phyloP scores from a whole-genome alignment of 2,888 invertebrate genomes.

The Myopa tessellatipennis region DNA sequence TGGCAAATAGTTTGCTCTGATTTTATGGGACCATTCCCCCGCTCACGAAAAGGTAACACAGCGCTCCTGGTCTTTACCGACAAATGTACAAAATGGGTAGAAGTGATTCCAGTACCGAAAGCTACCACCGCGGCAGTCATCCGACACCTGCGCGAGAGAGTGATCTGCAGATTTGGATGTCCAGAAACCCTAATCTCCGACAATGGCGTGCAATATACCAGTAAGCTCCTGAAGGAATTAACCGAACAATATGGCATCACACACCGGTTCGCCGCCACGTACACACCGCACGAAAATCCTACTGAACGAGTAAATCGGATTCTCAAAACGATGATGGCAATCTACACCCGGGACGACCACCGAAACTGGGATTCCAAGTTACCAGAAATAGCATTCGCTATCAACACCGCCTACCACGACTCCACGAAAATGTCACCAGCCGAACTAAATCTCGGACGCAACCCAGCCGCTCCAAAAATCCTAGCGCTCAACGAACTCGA shows the following conservation, averaged over 20 bases:
- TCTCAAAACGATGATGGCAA: neutral
- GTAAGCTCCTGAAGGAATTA: neutral
- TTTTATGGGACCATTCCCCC: no score
- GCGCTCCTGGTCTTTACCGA: no score
- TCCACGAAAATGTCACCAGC: no score
- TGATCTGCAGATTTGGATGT: conserved; percentile 3
- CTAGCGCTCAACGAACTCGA: neutral
- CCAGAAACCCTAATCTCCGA: conserved; percentile 1
- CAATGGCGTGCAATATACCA: neutral
- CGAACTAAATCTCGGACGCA: neutral
- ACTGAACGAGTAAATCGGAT: conserved; percentile 9
- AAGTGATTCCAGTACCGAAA: neutral
- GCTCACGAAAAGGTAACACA: no score
- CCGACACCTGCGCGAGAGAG: neutral
- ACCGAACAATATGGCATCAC: neutral
- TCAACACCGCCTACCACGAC: no score
- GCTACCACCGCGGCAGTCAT: neutral
- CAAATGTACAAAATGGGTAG: no score
- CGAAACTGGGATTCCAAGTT: neutral
- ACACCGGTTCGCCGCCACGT: neutral
- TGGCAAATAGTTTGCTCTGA: no score
- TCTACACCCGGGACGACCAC: neutral
- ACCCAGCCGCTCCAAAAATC: neutral
- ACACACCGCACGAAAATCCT: neutral
- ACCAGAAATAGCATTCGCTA: no score